phyloP scores from a whole-genome alignment of 1,140 invertebrate genomes.

The Uloborus diversus region DNA sequence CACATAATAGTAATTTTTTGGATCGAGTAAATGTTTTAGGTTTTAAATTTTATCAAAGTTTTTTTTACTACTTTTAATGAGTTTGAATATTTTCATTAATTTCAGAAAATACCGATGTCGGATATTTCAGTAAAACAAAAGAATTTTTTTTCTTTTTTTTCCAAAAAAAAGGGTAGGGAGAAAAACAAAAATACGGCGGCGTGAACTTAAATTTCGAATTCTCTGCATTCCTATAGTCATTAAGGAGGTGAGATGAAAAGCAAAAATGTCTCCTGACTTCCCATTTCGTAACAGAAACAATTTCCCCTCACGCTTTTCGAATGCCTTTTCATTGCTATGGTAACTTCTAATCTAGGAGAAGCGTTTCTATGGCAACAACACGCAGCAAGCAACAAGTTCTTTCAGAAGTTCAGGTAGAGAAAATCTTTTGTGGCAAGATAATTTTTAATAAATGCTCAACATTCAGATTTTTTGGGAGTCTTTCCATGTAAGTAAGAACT shows the following conservation, averaged over 20 bases:
- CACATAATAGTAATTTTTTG: too few relatives aligned
- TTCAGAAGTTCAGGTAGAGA: not conserved
- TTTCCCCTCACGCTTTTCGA: not conserved
- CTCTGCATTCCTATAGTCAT: too few relatives aligned
- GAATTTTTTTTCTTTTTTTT: too few relatives aligned
- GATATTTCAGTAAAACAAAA: too few relatives aligned
- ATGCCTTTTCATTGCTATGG: not conserved
- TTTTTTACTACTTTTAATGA: too few relatives aligned
- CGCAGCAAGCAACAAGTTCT: not conserved
- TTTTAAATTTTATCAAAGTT: too few relatives aligned
- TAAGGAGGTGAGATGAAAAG: too few relatives aligned
- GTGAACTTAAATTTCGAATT: not conserved
- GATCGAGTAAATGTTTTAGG: too few relatives aligned
- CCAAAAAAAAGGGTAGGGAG: too few relatives aligned
- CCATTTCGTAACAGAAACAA: not conserved
- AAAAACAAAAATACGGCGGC: not conserved
- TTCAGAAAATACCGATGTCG: too few relatives aligned
- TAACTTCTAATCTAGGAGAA: not conserved
- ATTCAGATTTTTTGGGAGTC: not conserved
- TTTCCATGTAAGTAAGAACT: not conserved
- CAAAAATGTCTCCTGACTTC: not conserved
- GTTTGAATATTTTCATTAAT: too few relatives aligned
- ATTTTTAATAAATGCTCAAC: not conserved
- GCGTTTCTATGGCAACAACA: constrained; percentile 20
- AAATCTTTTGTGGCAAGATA: not conserved